These are phyloP conservation scores for Rhopilema esculentum DNA, from an alignment of 30 jellyfish, hydroid and myxozoan species.

Conservation along the genomic window DNA sequence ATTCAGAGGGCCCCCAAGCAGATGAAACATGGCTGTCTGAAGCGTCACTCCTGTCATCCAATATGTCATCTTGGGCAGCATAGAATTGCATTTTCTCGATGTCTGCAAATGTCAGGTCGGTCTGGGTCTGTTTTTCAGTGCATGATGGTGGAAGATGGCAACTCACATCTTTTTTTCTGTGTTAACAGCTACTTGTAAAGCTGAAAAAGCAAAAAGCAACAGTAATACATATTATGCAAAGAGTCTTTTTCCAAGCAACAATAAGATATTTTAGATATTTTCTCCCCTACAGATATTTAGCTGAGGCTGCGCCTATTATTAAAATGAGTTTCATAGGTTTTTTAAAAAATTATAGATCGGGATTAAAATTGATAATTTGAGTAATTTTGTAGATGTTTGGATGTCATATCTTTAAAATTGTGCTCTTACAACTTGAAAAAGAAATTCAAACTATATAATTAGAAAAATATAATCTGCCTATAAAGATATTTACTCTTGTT, in stretches of 20 bases:
- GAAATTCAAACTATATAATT: neutral
- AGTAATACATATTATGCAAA: neutral
- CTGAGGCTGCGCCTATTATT: neutral
- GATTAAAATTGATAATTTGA: no score
- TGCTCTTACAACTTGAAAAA: no score
- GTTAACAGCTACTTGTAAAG: neutral
- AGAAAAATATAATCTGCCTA: neutral
- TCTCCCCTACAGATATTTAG: neutral
- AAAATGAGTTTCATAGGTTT: neutral
- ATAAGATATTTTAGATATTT: neutral
- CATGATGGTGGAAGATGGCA: slow-evolving; percentile 3
- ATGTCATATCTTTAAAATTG: no score
- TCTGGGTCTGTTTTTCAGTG: neutral
- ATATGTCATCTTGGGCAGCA: neutral
- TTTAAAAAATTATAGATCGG: neutral
- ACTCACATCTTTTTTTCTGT: neutral
- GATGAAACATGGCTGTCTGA: neutral
- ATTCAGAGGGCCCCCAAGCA: slow-evolving; percentile 4
- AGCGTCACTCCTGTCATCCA: slow-evolving; percentile 12
- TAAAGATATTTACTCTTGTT: neutral
- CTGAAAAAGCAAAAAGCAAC: neutral
- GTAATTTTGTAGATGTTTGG: no score
- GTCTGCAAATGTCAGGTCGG: neutral
- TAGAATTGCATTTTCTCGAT: neutral
- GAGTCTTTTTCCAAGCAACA: neutral